These are phyloP conservation scores for Drosophila anomalata DNA, from an alignment of 2,888 invertebrate species.

Conservation along the genomic window DNA sequence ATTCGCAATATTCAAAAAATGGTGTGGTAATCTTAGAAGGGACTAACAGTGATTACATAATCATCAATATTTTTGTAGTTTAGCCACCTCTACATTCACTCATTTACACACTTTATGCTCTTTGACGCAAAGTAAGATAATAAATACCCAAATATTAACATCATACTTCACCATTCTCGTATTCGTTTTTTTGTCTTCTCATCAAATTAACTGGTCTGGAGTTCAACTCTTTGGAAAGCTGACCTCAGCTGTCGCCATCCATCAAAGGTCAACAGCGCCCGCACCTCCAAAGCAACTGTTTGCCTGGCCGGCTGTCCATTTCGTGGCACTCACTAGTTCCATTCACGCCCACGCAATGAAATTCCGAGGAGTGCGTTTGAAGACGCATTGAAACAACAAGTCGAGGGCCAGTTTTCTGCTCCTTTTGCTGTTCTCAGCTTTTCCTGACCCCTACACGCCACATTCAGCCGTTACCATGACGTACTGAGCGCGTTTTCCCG, in stretches of 20 bases:
- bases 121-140: background rate
- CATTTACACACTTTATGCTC: background rate
- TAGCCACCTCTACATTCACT: background rate
- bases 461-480: constrained; percentile 23
- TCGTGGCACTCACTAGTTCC: constrained; percentile 28
- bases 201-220: background rate
- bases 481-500: constrained; percentile 32
- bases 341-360: constrained; percentile 45
- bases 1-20: background rate
- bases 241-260: constrained; percentile 47
- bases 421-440: constrained; percentile 7
- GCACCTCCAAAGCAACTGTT: constrained; percentile 10
- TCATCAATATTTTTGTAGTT: too few species aligned
- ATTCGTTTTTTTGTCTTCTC: background rate
- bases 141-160: constrained; percentile 5
- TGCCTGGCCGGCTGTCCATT: constrained; percentile 27
- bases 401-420: constrained; percentile 11
- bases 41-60: too few species aligned
- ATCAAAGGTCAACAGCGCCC: constrained; percentile 36
- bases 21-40: too few species aligned
- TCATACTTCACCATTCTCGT: background rate
- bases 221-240: constrained; percentile 18
- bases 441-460: constrained; percentile 20
- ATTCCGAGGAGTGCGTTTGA: constrained; percentile 28
- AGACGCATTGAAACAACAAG: constrained; percentile 39